A percentile compares a stretch with the other conserved stretches of the same genome.
These are phyloP conservation scores for Mungos mungo DNA, from an alignment of 2,113 vertebrate species.

Conservation along the genomic window DNA sequence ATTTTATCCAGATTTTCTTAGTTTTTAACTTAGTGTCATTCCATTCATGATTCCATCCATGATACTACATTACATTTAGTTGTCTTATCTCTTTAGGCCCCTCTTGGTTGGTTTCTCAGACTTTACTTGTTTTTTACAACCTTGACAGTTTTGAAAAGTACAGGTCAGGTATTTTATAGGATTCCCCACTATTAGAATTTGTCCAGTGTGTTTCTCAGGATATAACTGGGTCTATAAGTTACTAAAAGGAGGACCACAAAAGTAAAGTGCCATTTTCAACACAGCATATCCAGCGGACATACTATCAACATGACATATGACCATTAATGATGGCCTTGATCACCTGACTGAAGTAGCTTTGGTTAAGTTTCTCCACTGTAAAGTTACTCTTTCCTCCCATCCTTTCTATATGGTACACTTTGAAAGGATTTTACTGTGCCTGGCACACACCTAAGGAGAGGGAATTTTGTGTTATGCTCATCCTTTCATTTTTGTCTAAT, in stretches of 20 bases:
- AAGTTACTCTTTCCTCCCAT: neutral
- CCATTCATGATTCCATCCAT: neutral
- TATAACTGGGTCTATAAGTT: neutral
- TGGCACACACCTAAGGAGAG: neutral
- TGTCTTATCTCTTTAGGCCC: neutral
- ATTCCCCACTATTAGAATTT: neutral
- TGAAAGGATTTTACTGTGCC: neutral
- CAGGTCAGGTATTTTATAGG: neutral
- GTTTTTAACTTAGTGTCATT: neutral
- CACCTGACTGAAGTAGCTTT: neutral
- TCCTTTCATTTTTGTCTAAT: neutral
- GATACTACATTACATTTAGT: neutral
- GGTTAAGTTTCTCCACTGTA: neutral
- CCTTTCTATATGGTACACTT: neutral
- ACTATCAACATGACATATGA: neutral
- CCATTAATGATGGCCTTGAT: neutral
- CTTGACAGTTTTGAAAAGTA: neutral
- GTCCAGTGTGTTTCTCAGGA: neutral
- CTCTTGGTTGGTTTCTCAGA: neutral
- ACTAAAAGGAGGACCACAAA: neutral
- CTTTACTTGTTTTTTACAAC: slow-evolving; percentile 21
- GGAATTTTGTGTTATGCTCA: neutral
- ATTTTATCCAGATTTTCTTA: neutral
- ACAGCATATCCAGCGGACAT: neutral
- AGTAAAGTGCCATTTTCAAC: slow-evolving; percentile 7